phyloP scores from a whole-genome alignment of 1,140 invertebrate species.

The Brachystomella parvula region DNA sequence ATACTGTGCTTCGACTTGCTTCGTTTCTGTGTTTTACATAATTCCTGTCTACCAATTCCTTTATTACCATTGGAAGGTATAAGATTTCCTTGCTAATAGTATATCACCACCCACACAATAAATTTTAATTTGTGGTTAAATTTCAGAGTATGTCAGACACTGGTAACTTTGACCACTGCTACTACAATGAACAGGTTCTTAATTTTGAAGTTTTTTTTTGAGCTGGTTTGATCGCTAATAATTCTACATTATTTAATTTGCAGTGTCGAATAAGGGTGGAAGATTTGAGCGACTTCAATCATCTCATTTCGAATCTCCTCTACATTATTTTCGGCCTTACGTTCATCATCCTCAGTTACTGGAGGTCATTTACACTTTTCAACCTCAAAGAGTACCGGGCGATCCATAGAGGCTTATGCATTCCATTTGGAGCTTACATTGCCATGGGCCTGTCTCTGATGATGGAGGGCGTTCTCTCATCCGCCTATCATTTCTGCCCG shows the following conservation, averaged over 20 bases:
- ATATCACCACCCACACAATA: too few relatives aligned
- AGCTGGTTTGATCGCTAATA: too few relatives aligned
- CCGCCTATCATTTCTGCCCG: conserved; percentile 15
- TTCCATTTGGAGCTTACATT: conserved; percentile 6
- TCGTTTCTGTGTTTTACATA: conserved; percentile 12
- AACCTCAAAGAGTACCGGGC: background rate
- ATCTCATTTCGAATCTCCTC: conserved; percentile 14
- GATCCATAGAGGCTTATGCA: background rate
- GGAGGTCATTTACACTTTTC: conserved; percentile 2
- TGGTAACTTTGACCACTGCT: conserved; percentile 14
- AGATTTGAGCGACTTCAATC: conserved; percentile 12
- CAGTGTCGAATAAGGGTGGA: conserved; percentile 6
- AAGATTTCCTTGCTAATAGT: background rate
- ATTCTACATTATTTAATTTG: too few relatives aligned
- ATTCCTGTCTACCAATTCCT: conserved; percentile 15
- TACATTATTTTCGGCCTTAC: conserved; percentile 9
- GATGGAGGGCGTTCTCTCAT: conserved; percentile 14
- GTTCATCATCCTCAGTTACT: conserved; percentile 2
- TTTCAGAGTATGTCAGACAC: conserved; percentile 8
- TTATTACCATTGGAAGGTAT: conserved; percentile 13
- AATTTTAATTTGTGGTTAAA: too few relatives aligned
- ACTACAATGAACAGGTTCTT: conserved; percentile 20
- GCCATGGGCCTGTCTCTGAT: conserved; percentile 15
- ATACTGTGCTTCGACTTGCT: background rate
- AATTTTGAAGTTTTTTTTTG: too few relatives aligned